phyloP scores from a whole-genome alignment of 2,113 vertebrate genomes.

The Plotosus lineatus region DNA sequence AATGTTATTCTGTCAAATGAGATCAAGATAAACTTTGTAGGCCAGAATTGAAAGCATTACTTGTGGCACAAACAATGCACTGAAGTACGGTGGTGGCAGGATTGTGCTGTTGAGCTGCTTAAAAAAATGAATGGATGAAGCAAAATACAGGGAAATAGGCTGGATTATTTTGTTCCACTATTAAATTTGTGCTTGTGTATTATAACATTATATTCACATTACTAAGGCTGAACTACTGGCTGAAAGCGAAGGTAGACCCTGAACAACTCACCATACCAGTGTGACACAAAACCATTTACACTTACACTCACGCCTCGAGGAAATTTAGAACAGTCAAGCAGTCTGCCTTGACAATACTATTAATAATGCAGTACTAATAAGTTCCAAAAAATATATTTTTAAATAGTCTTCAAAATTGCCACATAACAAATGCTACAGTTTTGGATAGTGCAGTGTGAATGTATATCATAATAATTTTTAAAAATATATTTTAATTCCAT shows the following conservation, averaged over 20 bases:
- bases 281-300: too few species aligned
- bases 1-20: constrained; percentile 1
- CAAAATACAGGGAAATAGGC: neutral
- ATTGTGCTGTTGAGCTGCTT: neutral
- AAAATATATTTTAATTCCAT: too few species aligned
- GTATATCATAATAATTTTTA: neutral
- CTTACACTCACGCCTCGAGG: too few species aligned
- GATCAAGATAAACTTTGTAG: constrained; percentile 3
- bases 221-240: too few species aligned
- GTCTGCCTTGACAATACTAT: too few species aligned
- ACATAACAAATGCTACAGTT: neutral
- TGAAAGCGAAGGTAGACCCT: too few species aligned
- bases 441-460: neutral
- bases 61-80: neutral
- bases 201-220: too few species aligned
- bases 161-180: neutral
- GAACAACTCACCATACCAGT: too few species aligned
- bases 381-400: too few species aligned
- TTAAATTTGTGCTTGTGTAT: neutral
- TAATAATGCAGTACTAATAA: too few species aligned
- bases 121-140: neutral
- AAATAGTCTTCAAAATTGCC: neutral
- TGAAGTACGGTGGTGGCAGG: neutral
- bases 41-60: neutral
- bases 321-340: too few species aligned